Conservation (phyloP, 2,113 vertebrate species). For the Plotosus lineatus region DNA sequence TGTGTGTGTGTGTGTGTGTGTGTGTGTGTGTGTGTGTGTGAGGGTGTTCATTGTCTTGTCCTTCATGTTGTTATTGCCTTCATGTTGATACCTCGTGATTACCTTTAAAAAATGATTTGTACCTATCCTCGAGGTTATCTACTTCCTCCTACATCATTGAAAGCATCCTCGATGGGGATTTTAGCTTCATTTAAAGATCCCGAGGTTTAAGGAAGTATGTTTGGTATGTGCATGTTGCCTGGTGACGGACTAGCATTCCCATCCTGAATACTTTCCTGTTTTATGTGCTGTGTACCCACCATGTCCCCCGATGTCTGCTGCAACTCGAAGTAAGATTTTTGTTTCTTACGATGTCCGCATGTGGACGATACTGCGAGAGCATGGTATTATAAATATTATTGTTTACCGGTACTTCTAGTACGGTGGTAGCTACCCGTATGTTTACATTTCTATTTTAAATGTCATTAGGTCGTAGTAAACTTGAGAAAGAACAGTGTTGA, state of each 20-base stretch:
- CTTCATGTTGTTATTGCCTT: constrained; percentile 12
- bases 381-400: no score
- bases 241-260: neutral
- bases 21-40: neutral
- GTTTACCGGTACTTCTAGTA: no score
- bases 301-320: neutral
- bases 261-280: neutral
- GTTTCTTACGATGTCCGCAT: no score
- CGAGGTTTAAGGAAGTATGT: no score
- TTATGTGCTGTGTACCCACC: neutral
- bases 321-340: no score
- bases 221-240: neutral
- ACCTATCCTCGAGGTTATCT: neutral
- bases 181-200: no score
- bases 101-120: no score
- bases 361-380: neutral
- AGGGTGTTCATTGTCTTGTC: neutral
- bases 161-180: neutral
- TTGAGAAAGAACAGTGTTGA: no score
- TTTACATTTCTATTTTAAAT: no score
- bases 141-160: neutral
- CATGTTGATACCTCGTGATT: no score
- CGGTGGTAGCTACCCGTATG: no score
- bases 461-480: no score
- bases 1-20: constrained; percentile 1